A percentile compares a stretch with the other conserved stretches of the same genome.
Conservation (phyloP, 2,113 vertebrate genomes). For the Pardalotus punctatus region DNA sequence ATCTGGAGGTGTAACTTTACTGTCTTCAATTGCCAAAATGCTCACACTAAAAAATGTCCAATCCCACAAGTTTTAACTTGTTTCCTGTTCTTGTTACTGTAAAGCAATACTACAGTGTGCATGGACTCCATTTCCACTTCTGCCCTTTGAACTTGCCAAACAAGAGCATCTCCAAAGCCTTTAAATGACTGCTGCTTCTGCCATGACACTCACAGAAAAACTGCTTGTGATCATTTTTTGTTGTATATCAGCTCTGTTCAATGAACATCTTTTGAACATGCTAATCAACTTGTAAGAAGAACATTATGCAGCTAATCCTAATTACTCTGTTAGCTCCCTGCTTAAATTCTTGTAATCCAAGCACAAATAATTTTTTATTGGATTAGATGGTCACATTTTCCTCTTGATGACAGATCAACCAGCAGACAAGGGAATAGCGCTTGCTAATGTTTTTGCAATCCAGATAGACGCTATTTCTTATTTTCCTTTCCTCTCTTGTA, state of each 20-base stretch:
- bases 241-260: background rate
- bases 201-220: background rate
- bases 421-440: background rate
- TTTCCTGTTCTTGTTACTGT: background rate
- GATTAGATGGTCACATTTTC: constrained; percentile 28
- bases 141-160: background rate
- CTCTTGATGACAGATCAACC: constrained; percentile 16
- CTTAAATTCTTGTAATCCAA: constrained; percentile 47
- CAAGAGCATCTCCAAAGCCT: background rate
- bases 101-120: background rate
- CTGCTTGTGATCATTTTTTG: constrained; percentile 31
- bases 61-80: background rate
- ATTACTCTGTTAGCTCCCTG: constrained; percentile 19
- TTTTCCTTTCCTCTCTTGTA: background rate
- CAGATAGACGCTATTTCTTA: background rate
- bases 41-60: background rate
- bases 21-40: background rate
- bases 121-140: background rate
- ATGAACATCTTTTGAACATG: constrained; percentile 23
- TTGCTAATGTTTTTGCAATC: background rate
- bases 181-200: background rate
- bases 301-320: constrained; percentile 43
- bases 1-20: background rate
- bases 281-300: constrained; percentile 22
- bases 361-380: constrained; percentile 48